Evolutionary conservation across 2,888 invertebrate species (phyloP).

Genomic region (Calliopum simillimum): DNA sequence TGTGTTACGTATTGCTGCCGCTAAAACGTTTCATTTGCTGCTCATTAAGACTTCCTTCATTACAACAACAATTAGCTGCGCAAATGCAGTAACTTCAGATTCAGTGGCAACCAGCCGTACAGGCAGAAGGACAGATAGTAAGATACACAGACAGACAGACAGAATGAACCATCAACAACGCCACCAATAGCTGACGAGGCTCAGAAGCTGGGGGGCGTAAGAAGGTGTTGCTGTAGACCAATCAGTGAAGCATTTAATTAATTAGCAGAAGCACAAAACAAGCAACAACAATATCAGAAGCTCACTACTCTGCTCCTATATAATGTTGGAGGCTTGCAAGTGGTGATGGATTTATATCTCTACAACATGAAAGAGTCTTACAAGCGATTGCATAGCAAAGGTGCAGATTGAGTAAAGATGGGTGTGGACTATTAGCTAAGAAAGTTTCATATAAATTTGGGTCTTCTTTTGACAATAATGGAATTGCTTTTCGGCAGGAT

Average conservation of each 20-base stretch:
- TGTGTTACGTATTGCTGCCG: too few relatives aligned
- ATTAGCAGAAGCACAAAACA: neutral
- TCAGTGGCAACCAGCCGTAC: neutral
- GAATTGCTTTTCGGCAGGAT: neutral
- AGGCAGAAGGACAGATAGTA: neutral
- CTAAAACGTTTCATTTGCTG: neutral
- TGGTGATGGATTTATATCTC: neutral
- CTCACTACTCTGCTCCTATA: neutral
- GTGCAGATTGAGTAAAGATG: too few relatives aligned
- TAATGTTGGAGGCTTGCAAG: neutral
- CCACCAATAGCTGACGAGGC: too few relatives aligned
- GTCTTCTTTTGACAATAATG: neutral
- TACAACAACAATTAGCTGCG: conserved; percentile 5
- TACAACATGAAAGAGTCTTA: neutral
- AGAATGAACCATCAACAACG: conserved; percentile 29
- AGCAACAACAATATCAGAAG: neutral
- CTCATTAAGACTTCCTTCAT: conserved; percentile 12
- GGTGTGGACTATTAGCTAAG: too few relatives aligned
- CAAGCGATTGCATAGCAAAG: neutral
- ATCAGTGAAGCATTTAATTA: conserved; percentile 2
- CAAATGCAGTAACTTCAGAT: conserved; percentile 8
- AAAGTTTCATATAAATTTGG: too few relatives aligned
- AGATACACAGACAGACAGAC: conserved; percentile 3
- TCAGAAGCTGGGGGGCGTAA: neutral
- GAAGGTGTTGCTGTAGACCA: conserved; percentile 1